These are phyloP conservation scores for Thomomys bottae DNA, from an alignment of 2,113 vertebrate genomes.

Conservation along the genomic window DNA sequence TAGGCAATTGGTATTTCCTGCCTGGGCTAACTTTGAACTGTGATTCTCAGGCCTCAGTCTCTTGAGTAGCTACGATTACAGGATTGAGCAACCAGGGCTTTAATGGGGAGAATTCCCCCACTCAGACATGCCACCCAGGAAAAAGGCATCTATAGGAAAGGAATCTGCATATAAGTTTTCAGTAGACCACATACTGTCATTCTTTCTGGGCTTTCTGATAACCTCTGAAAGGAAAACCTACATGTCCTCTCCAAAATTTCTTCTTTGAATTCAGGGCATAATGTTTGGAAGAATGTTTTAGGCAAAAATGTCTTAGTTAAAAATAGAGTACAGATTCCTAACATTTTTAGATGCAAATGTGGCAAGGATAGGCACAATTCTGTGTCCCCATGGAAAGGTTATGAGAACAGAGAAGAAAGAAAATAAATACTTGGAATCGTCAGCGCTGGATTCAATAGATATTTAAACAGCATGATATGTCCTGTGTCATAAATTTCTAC, in stretches of 20 bases:
- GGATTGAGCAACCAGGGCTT: neutral
- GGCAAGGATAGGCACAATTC: neutral
- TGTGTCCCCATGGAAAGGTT: neutral
- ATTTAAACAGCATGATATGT: neutral
- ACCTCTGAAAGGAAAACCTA: slow-evolving; percentile 69
- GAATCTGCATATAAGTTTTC: slow-evolving; percentile 65
- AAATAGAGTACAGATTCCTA: neutral
- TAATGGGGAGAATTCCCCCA: slow-evolving; percentile 60
- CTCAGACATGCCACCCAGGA: slow-evolving; percentile 50
- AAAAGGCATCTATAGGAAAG: slow-evolving; percentile 61
- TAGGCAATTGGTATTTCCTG: too few species aligned
- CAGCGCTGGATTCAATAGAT: neutral
- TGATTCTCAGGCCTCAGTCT: too few species aligned
- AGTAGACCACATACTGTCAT: slow-evolving; percentile 41
- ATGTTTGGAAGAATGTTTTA: slow-evolving; percentile 68
- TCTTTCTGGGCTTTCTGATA: slow-evolving; percentile 71
- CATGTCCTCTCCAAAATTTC: slow-evolving; percentile 66
- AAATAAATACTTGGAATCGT: neutral
- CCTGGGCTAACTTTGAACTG: too few species aligned
- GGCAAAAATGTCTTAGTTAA: slow-evolving; percentile 75
- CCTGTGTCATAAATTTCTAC: neutral
- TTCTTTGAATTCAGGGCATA: slow-evolving; percentile 73
- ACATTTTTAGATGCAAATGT: neutral
- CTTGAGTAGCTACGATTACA: neutral
- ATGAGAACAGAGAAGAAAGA: neutral